Conservation (phyloP, 2,888 invertebrate genomes). For the Atrina japonica region DNA sequence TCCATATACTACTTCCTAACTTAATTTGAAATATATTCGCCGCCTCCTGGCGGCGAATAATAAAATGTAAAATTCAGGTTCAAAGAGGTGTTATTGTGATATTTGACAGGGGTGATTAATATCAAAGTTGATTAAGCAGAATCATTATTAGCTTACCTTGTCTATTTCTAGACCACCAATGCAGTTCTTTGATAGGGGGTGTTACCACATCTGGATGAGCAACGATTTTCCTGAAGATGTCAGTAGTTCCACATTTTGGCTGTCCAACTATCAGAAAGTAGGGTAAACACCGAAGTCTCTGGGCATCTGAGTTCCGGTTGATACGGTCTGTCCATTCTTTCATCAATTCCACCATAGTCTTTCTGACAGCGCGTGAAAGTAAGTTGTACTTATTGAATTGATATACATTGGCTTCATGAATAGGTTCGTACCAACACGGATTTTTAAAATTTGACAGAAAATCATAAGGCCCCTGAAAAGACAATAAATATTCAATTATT, state of each 20-base stretch:
- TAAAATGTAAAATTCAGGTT: too few species aligned
- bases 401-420: conserved; percentile 58
- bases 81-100: too few species aligned
- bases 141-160: conserved; percentile 50
- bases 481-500: not conserved
- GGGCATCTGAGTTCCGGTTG: conserved; percentile 38
- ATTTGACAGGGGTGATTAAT: too few species aligned
- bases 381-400: conserved; percentile 57
- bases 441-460: conserved; percentile 66
- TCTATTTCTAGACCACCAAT: conserved; percentile 73
- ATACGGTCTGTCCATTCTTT: conserved; percentile 33
- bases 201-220: conserved; percentile 66
- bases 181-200: conserved; percentile 73
- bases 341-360: conserved; percentile 28
- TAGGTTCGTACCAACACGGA: conserved; percentile 72
- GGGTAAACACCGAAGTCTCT: conserved; percentile 87
- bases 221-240: conserved; percentile 66
- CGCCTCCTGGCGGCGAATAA: too few species aligned
- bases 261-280: conserved; percentile 85
- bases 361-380: conserved; percentile 49
- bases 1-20: too few species aligned
- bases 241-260: conserved; percentile 74
- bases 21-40: too few species aligned
- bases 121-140: too few species aligned
- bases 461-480: conserved; percentile 56